Conservation (phyloP, 2,888 invertebrate species). For the Idaea biselata region DNA sequence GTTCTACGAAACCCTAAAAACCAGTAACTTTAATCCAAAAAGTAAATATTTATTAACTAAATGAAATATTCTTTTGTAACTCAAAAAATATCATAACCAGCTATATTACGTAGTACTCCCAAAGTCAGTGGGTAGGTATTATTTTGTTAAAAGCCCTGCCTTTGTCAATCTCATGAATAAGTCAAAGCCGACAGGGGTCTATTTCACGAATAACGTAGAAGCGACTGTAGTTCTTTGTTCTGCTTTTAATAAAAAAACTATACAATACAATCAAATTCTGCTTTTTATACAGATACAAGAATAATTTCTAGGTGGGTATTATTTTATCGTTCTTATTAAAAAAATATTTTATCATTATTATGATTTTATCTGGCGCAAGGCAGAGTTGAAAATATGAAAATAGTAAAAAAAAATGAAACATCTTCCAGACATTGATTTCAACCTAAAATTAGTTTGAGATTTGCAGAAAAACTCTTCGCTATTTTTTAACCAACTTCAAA, state of each 20-base stretch:
- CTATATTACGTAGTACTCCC: neutral
- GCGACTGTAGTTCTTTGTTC: neutral
- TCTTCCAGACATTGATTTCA: too few species aligned
- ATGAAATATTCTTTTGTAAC: neutral
- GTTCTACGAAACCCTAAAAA: too few species aligned
- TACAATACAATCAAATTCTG: neutral
- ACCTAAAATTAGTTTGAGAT: too few species aligned
- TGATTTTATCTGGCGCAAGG: too few species aligned
- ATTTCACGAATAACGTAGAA: constrained; percentile 1
- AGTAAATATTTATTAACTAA: neutral
- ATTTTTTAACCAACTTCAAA: too few species aligned
- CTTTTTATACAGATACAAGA: neutral
- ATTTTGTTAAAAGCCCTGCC: constrained; percentile 14
- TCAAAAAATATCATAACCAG: neutral
- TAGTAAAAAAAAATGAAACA: too few species aligned
- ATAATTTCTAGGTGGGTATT: neutral
- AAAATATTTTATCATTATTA: neutral
- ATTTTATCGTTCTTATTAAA: neutral
- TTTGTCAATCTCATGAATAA: constrained; percentile 47
- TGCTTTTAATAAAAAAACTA: neutral
- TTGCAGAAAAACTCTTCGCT: too few species aligned
- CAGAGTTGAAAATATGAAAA: too few species aligned
- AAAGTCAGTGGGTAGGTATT: neutral
- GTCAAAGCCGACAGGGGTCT: constrained; percentile 29
- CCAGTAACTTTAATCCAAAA: neutral